Evolutionary conservation across 2,888 invertebrate species (phyloP).

Genomic region (Mongoloraphidia duomilia): DNA sequence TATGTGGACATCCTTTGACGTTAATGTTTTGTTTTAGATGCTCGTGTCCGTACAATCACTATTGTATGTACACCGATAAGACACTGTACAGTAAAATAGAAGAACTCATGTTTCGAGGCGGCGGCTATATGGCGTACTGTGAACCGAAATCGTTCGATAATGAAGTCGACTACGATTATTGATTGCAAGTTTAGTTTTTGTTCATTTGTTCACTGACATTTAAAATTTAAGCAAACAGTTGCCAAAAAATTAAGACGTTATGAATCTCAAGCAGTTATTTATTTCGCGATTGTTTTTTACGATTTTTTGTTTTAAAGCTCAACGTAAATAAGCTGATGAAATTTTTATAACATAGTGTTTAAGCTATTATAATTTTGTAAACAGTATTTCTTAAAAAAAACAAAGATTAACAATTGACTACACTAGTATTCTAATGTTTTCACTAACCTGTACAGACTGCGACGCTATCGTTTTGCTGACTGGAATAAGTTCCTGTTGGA

Average conservation of each 20-base stretch:
- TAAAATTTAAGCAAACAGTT: neutral
- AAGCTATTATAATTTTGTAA: neutral
- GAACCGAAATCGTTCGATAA: constrained; percentile 21
- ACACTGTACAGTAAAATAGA: constrained; percentile 27
- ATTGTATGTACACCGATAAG: constrained; percentile 38
- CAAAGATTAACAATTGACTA: neutral
- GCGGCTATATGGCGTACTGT: constrained; percentile 42
- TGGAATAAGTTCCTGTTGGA: constrained; percentile 58
- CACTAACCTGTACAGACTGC: constrained; percentile 57
- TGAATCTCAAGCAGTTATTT: constrained; percentile 7
- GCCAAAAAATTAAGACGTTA: constrained; percentile 15
- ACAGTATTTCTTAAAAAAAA: constrained; percentile 1
- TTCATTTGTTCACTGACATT: neutral
- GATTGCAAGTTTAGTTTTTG: neutral
- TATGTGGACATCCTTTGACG: too few species aligned
- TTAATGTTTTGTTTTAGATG: constrained; percentile 27
- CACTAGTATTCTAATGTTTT: neutral
- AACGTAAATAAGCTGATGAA: neutral
- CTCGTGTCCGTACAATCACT: constrained; percentile 41
- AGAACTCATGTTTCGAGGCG: constrained; percentile 41
- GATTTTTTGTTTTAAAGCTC: neutral
- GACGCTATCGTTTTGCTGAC: constrained; percentile 53
- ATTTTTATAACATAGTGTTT: neutral
- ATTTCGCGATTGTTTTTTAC: too few species aligned
- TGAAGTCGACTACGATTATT: constrained; percentile 18